phyloP scores from a whole-genome alignment of 2,113 vertebrate species.

The Zosterops pallidus region DNA sequence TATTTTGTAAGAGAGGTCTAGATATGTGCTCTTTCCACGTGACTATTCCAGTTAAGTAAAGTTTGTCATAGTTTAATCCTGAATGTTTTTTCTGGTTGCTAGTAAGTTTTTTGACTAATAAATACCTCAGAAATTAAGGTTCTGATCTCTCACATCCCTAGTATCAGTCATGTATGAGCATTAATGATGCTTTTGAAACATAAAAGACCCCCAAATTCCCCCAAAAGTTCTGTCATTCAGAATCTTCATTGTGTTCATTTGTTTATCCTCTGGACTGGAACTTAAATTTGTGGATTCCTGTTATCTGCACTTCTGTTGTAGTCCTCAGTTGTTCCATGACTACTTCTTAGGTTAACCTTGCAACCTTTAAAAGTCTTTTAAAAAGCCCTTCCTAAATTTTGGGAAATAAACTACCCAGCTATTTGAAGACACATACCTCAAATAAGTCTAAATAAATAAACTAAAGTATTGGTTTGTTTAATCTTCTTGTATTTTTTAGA shows the following conservation, averaged over 20 bases:
- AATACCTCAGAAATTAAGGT: neutral
- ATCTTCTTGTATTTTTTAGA: neutral
- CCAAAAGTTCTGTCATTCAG: neutral
- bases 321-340: neutral
- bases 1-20: neutral
- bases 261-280: neutral
- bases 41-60: neutral
- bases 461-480: neutral
- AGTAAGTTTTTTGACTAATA: neutral
- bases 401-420: neutral
- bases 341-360: neutral
- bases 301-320: neutral
- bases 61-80: neutral
- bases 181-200: neutral
- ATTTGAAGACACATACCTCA: neutral
- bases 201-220: neutral
- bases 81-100: neutral
- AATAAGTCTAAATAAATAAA: neutral
- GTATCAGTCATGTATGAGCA: neutral
- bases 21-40: neutral
- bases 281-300: neutral
- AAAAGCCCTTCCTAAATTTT: neutral
- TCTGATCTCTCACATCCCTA: neutral
- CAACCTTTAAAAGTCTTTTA: neutral
- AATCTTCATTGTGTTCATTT: neutral